These are phyloP conservation scores for Pteronura brasiliensis DNA, from an alignment of 2,113 vertebrate species.

Conservation along the genomic window DNA sequence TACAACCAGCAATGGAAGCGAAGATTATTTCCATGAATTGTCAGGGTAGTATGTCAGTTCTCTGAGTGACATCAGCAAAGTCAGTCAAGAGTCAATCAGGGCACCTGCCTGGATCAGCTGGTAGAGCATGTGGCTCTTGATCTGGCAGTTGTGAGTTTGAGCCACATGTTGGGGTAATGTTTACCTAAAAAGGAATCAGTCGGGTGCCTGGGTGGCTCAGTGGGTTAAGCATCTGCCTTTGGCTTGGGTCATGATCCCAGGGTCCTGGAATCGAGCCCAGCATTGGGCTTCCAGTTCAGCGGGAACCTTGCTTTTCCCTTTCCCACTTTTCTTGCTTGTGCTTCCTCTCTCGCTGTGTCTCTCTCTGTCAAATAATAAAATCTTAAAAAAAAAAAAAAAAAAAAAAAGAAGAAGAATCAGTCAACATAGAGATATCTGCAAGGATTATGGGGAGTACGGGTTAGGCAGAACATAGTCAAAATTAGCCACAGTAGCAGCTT, in stretches of 20 bases:
- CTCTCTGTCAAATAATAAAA: no score
- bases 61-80: not conserved
- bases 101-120: not conserved
- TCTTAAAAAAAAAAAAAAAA: not conserved
- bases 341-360: no score
- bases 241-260: no score
- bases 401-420: not conserved
- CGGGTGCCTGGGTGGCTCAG: no score
- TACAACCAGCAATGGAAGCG: not conserved
- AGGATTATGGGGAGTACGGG: accelerated
- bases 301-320: no score
- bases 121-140: not conserved
- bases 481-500: not conserved
- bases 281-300: no score
- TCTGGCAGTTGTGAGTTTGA: not conserved
- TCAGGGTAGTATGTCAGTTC: not conserved
- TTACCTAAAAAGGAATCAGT: not conserved
- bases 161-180: not conserved
- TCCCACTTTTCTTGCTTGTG: no score
- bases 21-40: not conserved
- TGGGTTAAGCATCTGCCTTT: no score
- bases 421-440: not conserved
- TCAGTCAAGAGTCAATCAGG: not conserved
- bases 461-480: not conserved
- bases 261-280: no score